Percentiles rank a stretch among this genome's conserved stretches.
Conservation (phyloP, 2,113 vertebrate genomes). For the Alligator mississippiensis region DNA sequence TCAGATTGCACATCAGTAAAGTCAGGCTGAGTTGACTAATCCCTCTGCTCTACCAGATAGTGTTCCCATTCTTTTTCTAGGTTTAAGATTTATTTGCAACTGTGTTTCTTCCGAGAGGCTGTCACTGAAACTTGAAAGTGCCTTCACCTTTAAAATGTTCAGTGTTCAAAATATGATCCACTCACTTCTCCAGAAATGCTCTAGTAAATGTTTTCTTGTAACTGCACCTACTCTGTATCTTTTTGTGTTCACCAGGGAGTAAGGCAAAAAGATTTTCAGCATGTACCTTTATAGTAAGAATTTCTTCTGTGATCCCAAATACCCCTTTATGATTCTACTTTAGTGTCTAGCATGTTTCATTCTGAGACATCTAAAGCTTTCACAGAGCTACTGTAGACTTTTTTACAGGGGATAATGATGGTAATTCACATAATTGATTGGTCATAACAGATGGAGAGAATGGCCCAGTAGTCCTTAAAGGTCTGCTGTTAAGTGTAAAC, state of each 20-base stretch:
- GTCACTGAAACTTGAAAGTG: neutral
- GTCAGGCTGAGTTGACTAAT: neutral
- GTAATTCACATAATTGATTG: neutral
- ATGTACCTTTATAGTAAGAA: neutral
- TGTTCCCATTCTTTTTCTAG: neutral
- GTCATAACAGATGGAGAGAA: too few species aligned
- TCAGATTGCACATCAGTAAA: neutral
- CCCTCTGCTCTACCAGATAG: neutral
- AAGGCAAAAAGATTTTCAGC: neutral
- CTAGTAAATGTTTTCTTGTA: neutral
- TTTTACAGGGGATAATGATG: neutral
- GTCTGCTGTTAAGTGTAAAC: neutral
- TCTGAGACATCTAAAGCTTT: neutral
- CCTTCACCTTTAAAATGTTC: neutral
- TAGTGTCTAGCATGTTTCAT: neutral
- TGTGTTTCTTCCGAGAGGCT: neutral
- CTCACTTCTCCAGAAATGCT: neutral
- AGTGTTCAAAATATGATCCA: neutral
- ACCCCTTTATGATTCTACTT: neutral
- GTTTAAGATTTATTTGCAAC: neutral
- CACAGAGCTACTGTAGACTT: neutral
- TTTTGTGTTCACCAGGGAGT: neutral
- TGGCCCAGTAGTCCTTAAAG: neutral
- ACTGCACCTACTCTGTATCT: neutral
- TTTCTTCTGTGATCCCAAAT: neutral